Percentiles rank a stretch among this genome's conserved stretches.
These are phyloP conservation scores for Neoaliturus tenellus DNA, from an alignment of 2,888 invertebrate genomes.

Conservation along the genomic window DNA sequence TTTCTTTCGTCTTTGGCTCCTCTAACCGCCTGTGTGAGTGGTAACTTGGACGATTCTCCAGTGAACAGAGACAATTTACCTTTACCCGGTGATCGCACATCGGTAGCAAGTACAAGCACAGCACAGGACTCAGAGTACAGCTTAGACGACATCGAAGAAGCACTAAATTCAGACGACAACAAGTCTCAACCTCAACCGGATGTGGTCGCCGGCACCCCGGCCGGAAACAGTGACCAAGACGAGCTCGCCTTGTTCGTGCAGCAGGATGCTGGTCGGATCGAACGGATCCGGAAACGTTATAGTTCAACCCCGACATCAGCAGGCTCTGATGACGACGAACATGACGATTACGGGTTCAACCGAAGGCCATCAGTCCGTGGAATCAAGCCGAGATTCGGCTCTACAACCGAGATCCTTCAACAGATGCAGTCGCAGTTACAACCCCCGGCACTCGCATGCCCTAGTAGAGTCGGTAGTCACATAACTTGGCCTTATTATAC, in stretches of 20 bases:
- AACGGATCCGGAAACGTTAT: constrained; percentile 86
- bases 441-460: constrained; percentile 64
- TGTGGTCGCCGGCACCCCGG: constrained; percentile 85
- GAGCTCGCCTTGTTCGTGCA: constrained; percentile 90
- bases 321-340: constrained; percentile 80
- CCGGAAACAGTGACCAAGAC: constrained; percentile 72
- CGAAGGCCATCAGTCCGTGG: constrained; percentile 92
- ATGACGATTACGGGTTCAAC: constrained; percentile 93
- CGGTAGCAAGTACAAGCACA: constrained; percentile 60
- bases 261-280: constrained; percentile 88
- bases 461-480: constrained; percentile 68
- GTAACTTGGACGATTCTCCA: constrained; percentile 60
- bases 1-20: constrained; percentile 88
- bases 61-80: constrained; percentile 56
- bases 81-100: constrained; percentile 61
- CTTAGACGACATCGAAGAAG: constrained; percentile 79
- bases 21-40: constrained; percentile 81
- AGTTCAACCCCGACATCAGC: constrained; percentile 75
- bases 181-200: constrained; percentile 76
- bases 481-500: constrained; percentile 83
- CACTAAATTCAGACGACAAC: constrained; percentile 72
- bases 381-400: constrained; percentile 90
- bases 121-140: constrained; percentile 78
- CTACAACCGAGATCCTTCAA: constrained; percentile 86
- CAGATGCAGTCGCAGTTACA: constrained; percentile 78